A percentile compares a stretch with the other conserved stretches of the same genome.
phyloP scores from a whole-genome alignment of 2,797 vertebrate species.

The Poecilia wingei region DNA sequence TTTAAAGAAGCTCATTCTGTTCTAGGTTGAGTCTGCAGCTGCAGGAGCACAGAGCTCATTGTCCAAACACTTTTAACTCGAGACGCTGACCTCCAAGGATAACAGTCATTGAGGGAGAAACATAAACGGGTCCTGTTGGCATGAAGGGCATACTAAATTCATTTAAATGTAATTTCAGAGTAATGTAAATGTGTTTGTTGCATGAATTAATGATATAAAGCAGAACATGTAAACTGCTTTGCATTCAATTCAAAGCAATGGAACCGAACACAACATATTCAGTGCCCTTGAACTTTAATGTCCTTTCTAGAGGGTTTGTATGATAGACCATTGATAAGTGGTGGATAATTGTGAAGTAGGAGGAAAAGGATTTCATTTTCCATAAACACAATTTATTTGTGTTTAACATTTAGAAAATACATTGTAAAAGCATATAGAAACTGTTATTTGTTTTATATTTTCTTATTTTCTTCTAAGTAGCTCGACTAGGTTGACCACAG shows the following conservation, averaged over 20 bases:
- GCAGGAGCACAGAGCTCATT: slow-evolving; percentile 27
- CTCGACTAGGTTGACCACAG: background rate
- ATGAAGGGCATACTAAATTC: slow-evolving; percentile 25
- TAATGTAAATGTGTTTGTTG: slow-evolving; percentile 12
- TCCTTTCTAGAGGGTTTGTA: background rate
- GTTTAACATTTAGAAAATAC: background rate
- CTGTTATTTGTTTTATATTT: no score
- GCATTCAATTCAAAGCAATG: slow-evolving; percentile 4
- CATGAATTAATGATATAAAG: slow-evolving; percentile 19
- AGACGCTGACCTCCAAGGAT: slow-evolving; percentile 39
- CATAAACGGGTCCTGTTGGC: slow-evolving; percentile 12
- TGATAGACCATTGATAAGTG: background rate
- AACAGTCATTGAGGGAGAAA: slow-evolving; percentile 16
- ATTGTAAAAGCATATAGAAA: background rate
- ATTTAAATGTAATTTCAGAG: slow-evolving; percentile 37
- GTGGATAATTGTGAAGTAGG: background rate
- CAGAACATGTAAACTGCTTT: slow-evolving; percentile 9
- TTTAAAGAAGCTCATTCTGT: slow-evolving; percentile 31
- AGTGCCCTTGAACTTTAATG: background rate
- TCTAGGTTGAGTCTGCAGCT: slow-evolving; percentile 40
- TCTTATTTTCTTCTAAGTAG: background rate
- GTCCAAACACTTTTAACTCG: slow-evolving; percentile 23
- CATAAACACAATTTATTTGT: background rate
- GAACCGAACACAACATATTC: background rate
- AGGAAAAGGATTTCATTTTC: background rate